Percentiles rank a stretch among this genome's conserved stretches.
phyloP scores from a whole-genome alignment of 30 jellyfish, hydroid and myxozoan genomes.

The Aurelia coerulea region DNA sequence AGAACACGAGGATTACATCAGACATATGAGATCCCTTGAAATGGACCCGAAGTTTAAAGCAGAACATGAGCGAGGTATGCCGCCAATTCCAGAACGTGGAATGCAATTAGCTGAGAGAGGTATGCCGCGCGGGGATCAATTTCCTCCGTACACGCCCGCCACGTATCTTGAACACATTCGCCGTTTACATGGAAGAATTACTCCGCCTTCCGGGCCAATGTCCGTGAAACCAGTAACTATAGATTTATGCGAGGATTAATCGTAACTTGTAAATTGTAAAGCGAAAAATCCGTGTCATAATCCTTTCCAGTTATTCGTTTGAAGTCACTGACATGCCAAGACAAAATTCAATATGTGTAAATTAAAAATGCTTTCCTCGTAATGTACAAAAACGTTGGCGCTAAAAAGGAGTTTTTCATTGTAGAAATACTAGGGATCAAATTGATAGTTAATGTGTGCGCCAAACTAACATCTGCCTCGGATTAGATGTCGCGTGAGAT shows the following conservation, averaged over 20 bases:
- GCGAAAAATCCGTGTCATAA: no score
- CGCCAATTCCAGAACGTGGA: constrained; percentile 66
- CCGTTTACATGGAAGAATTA: constrained; percentile 54
- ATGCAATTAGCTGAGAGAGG: constrained; percentile 48
- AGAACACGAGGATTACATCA: constrained; percentile 76
- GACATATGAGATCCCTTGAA: constrained; percentile 61
- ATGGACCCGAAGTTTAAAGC: constrained; percentile 54
- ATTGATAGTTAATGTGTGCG: no score
- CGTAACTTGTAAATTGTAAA: background rate
- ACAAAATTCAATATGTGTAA: no score
- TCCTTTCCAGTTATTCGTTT: no score
- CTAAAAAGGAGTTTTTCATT: no score
- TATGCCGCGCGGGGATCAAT: constrained; percentile 54
- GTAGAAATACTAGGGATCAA: no score
- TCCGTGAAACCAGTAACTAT: constrained; percentile 78
- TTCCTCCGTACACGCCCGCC: constrained; percentile 38
- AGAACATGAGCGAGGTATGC: constrained; percentile 55
- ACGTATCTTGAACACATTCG: constrained; percentile 62
- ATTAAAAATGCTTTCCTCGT: no score
- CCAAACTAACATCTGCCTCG: no score
- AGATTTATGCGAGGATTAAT: constrained; percentile 72
- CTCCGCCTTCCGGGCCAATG: constrained; percentile 58
- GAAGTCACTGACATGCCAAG: no score
- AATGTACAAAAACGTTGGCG: no score
- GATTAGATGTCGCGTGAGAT: no score